These are phyloP conservation scores for Drosophila truncata DNA, from an alignment of 1,140 invertebrate genomes.

Conservation along the genomic window DNA sequence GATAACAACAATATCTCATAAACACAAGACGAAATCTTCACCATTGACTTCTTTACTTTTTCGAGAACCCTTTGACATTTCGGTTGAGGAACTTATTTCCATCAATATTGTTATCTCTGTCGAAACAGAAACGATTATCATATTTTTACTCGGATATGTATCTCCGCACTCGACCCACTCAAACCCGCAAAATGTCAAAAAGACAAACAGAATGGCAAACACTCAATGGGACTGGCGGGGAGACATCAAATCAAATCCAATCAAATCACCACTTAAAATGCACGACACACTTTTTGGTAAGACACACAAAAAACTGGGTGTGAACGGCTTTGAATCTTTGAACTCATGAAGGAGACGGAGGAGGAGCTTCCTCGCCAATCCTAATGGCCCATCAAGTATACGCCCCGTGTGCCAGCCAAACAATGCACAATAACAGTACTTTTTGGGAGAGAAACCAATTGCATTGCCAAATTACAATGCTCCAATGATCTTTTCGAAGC, in stretches of 20 bases:
- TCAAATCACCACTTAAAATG: constrained; percentile 72
- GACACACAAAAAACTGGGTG: constrained; percentile 45
- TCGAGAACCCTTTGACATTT: constrained; percentile 61
- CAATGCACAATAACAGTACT: constrained; percentile 63
- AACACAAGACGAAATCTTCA: not conserved
- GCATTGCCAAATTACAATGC: constrained; percentile 64
- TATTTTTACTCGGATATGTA: constrained; percentile 64
- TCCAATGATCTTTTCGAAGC: constrained; percentile 56
- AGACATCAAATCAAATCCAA: constrained; percentile 60
- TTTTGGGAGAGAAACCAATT: constrained; percentile 26
- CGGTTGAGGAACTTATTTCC: constrained; percentile 4
- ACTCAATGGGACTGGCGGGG: constrained; percentile 22
- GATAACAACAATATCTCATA: not conserved
- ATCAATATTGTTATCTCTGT: constrained; percentile 27
- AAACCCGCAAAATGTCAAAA: constrained; percentile 60
- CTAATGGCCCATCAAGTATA: constrained; percentile 41
- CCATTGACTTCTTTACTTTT: not conserved
- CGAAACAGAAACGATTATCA: constrained; percentile 51
- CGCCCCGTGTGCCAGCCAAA: constrained; percentile 46
- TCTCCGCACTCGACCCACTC: constrained; percentile 42
- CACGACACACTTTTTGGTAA: constrained; percentile 68
- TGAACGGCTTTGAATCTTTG: constrained; percentile 62
- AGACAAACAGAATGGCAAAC: constrained; percentile 36
- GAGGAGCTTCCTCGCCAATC: constrained; percentile 38
- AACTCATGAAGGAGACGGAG: constrained; percentile 31